These are phyloP conservation scores for Heliconius nattereri DNA, from an alignment of 1,140 invertebrate species.

Conservation along the genomic window DNA sequence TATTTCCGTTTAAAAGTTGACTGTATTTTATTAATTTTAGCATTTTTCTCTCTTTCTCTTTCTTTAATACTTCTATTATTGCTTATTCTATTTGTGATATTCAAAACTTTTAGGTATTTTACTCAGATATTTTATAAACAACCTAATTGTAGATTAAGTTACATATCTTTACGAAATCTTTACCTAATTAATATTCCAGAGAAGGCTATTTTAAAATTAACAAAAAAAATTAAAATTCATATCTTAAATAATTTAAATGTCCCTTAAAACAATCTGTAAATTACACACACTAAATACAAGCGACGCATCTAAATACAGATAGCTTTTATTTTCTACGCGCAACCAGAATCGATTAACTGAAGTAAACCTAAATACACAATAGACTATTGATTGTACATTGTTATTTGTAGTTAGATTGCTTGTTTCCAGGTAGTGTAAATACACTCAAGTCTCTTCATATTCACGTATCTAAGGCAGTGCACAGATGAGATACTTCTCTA, in stretches of 20 bases:
- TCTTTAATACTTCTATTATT: no score
- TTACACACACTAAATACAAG: not conserved
- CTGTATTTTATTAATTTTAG: not conserved
- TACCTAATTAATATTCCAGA: no score
- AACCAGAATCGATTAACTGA: not conserved
- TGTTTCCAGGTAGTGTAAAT: slow-evolving; percentile 65
- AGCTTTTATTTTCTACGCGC: not conserved
- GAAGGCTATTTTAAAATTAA: no score
- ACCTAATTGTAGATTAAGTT: no score
- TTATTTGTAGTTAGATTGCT: slow-evolving; percentile 35
- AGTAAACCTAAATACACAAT: slow-evolving; percentile 25
- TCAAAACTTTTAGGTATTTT: no score
- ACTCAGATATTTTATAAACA: no score
- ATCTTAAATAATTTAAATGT: no score
- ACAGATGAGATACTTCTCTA: slow-evolving; percentile 78
- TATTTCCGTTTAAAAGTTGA: not conserved
- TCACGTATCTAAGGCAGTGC: slow-evolving; percentile 80
- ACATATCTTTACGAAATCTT: no score
- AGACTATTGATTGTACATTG: slow-evolving; percentile 21
- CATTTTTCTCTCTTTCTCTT: not conserved
- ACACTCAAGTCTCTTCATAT: slow-evolving; percentile 81
- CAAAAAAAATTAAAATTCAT: no score
- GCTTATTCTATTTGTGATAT: no score
- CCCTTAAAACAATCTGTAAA: no score
- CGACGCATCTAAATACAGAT: not conserved